phyloP scores from a whole-genome alignment of 2,113 vertebrate genomes.

The Gobius niger region DNA sequence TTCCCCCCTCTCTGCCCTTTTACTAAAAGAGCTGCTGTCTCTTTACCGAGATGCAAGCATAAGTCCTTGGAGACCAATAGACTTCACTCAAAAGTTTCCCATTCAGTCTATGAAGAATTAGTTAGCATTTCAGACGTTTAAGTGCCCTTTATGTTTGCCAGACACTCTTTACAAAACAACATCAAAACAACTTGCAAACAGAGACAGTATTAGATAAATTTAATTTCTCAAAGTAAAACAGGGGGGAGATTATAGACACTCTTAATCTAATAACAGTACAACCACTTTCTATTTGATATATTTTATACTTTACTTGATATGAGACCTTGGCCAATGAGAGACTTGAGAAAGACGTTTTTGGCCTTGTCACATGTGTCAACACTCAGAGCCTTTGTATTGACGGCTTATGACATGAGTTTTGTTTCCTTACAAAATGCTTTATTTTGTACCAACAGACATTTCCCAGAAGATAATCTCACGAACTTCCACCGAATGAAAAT shows the following conservation, averaged over 20 bases:
- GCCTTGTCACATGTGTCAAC: slow-evolving; percentile 21
- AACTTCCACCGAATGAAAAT: not conserved
- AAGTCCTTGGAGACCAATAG: slow-evolving; percentile 21
- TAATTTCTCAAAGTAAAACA: too few species aligned
- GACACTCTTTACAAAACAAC: not conserved
- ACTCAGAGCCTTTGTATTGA: slow-evolving; percentile 6
- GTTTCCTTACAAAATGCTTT: too few species aligned
- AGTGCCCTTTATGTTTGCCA: slow-evolving; percentile 37
- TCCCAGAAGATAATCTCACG: not conserved
- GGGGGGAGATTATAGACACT: too few species aligned
- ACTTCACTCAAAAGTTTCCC: slow-evolving; percentile 21
- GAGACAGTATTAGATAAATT: too few species aligned
- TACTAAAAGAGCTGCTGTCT: slow-evolving; percentile 16
- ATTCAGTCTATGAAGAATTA: slow-evolving; percentile 17
- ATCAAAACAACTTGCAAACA: too few species aligned
- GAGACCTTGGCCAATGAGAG: not conserved
- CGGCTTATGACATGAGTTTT: too few species aligned
- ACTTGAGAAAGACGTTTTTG: slow-evolving; percentile 7
- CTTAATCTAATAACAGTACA: too few species aligned
- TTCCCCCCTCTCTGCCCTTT: slow-evolving; percentile 3
- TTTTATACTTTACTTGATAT: slow-evolving; percentile 13
- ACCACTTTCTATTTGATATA: slow-evolving; percentile 1
- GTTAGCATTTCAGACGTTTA: slow-evolving; percentile 40
- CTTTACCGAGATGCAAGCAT: slow-evolving; percentile 30
- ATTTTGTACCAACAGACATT: too few species aligned